Base-by-base conservation (phyloP, 2,888 invertebrate genomes). In the Drosophila dives region DNA sequence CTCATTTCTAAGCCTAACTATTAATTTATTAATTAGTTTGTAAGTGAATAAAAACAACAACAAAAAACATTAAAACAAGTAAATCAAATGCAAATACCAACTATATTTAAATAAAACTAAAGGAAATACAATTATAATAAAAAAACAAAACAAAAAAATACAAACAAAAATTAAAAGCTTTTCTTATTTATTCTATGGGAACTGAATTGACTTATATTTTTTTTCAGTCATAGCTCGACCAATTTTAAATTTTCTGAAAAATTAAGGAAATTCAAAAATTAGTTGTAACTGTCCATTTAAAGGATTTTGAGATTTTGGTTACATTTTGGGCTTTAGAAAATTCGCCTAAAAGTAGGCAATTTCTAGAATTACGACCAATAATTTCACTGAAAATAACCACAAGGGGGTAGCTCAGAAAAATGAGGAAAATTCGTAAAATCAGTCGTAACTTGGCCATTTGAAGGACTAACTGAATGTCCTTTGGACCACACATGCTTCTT, bases 1-100 rank as follows among this genome's bases (percentile, higher is more conserved):
- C 60, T 79, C 71, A 75, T 84, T 76, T 79, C 75, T 91, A 91
- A 91, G 87, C 77, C 78, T 90, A 87, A 87, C 78, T 88, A 90
- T 81, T 88, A 90, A 88, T 91, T 88, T 88, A 88, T 88, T 88
- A 91, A 91, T 88, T 88, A 88, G 88, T 88, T 83, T 62, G 89
- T 91, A 88, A 84, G 89, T 54, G 65, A 82, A 72, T 70, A 69
- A 63, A 70, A 82, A 74, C 70, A 66, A 61, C 71, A 75, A 73
- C 68, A 69, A 65, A 65, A 74, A 77, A 53, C 76, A 65, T 70
- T 77, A 77, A 76, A 72, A 75, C 70, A 75, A 77, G 53, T 69
- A 81, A 77, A 87, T 70, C 73, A 89, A 88, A 86, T 89, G 75
- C 69, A 77, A 88, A 81, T 83, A 68, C 74, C 73, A 81, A 77